phyloP scores from a whole-genome alignment of 1,140 invertebrate species.

The Brachionus asplanchnoidis region DNA sequence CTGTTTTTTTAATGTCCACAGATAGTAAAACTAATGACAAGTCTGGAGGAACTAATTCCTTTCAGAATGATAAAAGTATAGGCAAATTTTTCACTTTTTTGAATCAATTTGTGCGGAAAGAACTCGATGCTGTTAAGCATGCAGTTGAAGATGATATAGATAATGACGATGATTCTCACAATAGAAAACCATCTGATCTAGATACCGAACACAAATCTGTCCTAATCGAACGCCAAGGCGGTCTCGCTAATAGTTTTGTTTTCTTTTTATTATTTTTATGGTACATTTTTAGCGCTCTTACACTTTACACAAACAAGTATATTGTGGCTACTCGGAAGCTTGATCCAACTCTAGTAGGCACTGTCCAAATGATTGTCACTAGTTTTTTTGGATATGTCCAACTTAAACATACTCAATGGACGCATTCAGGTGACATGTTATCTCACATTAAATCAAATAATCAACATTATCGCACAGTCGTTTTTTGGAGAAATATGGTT shows the following conservation, averaged over 20 bases:
- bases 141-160: constrained; percentile 23
- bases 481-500: constrained; percentile 71
- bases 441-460: constrained; percentile 61
- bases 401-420: constrained; percentile 52
- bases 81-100: not conserved
- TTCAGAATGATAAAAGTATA: not conserved
- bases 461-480: constrained; percentile 56
- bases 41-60: not conserved
- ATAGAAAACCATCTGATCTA: not conserved
- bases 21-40: not conserved
- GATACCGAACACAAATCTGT: constrained; percentile 3
- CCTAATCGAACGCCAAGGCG: constrained; percentile 43
- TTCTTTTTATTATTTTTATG: constrained; percentile 68
- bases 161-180: not conserved
- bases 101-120: not conserved
- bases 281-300: constrained; percentile 70
- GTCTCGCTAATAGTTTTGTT: constrained; percentile 62
- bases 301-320: constrained; percentile 77
- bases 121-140: not conserved
- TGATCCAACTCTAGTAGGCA: constrained; percentile 73
- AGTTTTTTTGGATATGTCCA: constrained; percentile 71
- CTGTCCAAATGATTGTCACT: constrained; percentile 71
- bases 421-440: constrained; percentile 62
- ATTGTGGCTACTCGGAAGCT: constrained; percentile 71
- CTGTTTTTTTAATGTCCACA: not conserved